These are phyloP conservation scores for Agrotis exclamationis DNA, from an alignment of 2,888 invertebrate species.

Conservation along the genomic window DNA sequence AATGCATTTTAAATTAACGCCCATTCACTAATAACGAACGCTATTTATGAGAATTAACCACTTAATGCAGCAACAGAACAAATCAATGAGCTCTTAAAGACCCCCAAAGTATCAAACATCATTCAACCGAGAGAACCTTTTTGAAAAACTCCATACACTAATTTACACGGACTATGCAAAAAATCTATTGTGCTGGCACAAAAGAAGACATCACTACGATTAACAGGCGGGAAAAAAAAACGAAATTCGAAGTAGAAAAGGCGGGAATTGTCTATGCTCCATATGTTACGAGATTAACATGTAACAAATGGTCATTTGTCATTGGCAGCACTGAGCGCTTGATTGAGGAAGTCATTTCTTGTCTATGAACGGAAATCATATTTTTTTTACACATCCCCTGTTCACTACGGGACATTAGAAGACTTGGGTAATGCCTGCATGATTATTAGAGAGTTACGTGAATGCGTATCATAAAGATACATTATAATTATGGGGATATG, in stretches of 20 bases:
- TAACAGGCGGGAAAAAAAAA: constrained; percentile 74
- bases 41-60: constrained; percentile 83
- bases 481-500: constrained; percentile 53
- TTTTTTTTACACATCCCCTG: constrained; percentile 84
- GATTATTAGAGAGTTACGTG: constrained; percentile 76
- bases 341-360: constrained; percentile 91
- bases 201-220: constrained; percentile 87
- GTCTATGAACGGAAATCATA: constrained; percentile 88
- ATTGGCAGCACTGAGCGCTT: constrained; percentile 80
- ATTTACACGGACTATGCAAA: constrained; percentile 84
- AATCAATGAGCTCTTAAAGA: constrained; percentile 84
- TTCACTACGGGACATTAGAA: constrained; percentile 81
- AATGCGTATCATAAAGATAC: constrained; percentile 59
- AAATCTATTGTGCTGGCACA: constrained; percentile 86
- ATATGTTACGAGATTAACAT: constrained; percentile 89
- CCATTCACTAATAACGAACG: constrained; percentile 74
- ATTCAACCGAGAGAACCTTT: constrained; percentile 76
- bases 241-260: constrained; percentile 81
- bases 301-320: constrained; percentile 88
- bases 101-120: constrained; percentile 81
- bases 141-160: constrained; percentile 80
- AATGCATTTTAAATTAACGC: constrained; percentile 76
- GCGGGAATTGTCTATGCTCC: constrained; percentile 85
- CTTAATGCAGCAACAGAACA: constrained; percentile 82
- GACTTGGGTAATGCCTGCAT: constrained; percentile 76